phyloP scores from a whole-genome alignment of 2,797 vertebrate species.

The Cephalopachus bancanus region DNA sequence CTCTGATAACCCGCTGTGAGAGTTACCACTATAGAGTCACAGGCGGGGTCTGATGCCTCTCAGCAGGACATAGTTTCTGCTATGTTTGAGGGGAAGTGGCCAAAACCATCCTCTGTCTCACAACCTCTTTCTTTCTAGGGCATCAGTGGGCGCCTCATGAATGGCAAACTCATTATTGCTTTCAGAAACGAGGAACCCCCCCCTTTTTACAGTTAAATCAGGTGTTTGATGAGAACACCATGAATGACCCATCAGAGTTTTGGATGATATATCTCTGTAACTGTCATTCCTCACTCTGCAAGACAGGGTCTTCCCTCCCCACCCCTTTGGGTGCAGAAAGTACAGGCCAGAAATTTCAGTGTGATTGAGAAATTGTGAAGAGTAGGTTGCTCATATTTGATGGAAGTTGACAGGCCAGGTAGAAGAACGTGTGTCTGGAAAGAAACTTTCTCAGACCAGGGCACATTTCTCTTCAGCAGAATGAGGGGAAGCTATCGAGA shows the following conservation, averaged over 20 bases:
- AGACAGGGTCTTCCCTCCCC: constrained; percentile 17
- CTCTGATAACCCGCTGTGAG: neutral
- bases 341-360: constrained; percentile 81
- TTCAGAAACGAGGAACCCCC: neutral
- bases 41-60: neutral
- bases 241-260: fast-evolving
- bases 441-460: neutral
- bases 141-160: neutral
- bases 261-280: constrained; percentile 79
- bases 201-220: neutral
- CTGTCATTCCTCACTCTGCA: constrained; percentile 79
- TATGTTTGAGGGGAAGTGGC: neutral
- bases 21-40: neutral
- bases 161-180: neutral
- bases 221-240: fast-evolving
- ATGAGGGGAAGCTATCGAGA: neutral
- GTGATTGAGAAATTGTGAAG: constrained; percentile 81
- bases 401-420: neutral
- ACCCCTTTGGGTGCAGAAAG: neutral
- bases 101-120: neutral
- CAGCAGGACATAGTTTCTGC: neutral
- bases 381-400: constrained; percentile 62
- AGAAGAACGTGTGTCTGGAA: neutral
- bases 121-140: neutral
- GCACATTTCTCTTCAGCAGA: neutral